Conservation (phyloP, 2,113 vertebrate species). For the Mungos mungo region DNA sequence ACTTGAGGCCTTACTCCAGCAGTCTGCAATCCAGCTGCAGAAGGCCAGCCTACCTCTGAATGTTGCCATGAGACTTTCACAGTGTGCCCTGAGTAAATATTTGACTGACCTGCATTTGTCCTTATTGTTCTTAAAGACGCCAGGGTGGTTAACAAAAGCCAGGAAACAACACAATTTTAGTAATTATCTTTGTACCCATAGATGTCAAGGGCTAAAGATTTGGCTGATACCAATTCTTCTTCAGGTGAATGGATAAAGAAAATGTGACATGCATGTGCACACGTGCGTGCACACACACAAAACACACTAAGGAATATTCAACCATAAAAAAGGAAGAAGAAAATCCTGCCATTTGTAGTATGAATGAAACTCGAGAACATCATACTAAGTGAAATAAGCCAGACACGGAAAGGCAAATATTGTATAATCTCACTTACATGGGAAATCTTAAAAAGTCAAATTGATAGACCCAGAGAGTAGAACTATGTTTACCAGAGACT, state of each 20-base stretch:
- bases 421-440: not conserved
- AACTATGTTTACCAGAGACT: not conserved
- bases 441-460: not conserved
- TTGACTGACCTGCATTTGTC: not conserved
- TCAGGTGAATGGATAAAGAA: not conserved
- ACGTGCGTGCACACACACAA: not conserved
- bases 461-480: not conserved
- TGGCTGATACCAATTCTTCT: not conserved
- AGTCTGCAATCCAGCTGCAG: not conserved
- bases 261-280: not conserved
- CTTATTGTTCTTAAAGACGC: not conserved
- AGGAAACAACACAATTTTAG: not conserved
- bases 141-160: not conserved
- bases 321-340: not conserved
- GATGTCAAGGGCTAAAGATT: not conserved
- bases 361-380: not conserved
- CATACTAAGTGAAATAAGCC: not conserved
- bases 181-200: not conserved
- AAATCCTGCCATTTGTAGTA: not conserved
- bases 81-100: not conserved
- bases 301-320: not conserved
- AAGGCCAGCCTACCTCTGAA: not conserved
- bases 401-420: not conserved
- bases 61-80: not conserved
- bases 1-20: not conserved